Evolutionary conservation across 1,140 invertebrate species (phyloP), one percentile per base, ranked within the genome.

Genomic region (Tetranychus urticae): DNA sequence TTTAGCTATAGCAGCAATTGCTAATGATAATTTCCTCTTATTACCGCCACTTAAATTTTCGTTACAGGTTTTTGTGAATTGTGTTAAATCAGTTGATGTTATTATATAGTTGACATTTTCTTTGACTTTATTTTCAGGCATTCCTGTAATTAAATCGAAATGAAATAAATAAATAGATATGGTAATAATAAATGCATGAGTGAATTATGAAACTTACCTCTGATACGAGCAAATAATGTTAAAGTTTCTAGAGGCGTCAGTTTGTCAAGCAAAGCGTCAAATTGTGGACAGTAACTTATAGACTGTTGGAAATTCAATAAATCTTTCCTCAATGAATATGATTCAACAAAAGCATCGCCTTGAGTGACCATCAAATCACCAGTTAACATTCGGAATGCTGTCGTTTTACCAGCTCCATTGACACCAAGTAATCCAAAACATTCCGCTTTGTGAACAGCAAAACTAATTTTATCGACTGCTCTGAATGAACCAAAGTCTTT

Each of bases 1-100:
- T 64, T 77, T 75, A 58, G 77, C 78, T 14, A 90, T 78, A 39
- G 96, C 72, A 12, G 92, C 85, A 55, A 98, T 81, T 0, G 90
- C 90, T 39, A 90, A 87, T 65, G 86, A 92, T 35, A 98, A 73
- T 71, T 97, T 94, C 56, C 93, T 78, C 71, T 93, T 94, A 67
- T 94, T 97, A 1, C 92, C 93, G 12, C 88, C 88, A 69, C 57
- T 58, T 3, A 45, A 31, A 58, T 58, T 45, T 6, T 46, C 6
- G 2, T 31, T 35, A 10, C 12, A 42, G 1, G 23, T 58, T 8
- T 42, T 33, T 2, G 12, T 6, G 7, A 34, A 46, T 14, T n/a
- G 14, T 10, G n/a, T 35, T 23, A 58, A 35, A 58, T 58, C 57
- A 45, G 37, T 45, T 7, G 23, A 33, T 8, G 42, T 5, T 6